phyloP scores from a whole-genome alignment of 2,888 invertebrate species.

The Daptonema setosum region DNA sequence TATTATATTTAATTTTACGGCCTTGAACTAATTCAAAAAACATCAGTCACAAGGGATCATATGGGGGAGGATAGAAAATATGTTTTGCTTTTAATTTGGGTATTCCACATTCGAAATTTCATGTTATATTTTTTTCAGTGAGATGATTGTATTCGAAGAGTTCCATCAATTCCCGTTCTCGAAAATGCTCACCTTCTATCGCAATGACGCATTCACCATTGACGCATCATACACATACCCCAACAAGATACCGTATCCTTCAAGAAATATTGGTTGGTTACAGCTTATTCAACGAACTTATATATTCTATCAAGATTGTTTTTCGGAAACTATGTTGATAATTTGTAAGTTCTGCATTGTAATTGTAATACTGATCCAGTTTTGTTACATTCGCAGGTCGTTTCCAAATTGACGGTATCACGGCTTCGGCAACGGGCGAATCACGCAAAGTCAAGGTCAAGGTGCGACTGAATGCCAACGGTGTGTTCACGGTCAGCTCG shows the following conservation, averaged over 20 bases:
- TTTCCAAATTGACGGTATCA: conserved; percentile 37
- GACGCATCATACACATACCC: conserved; percentile 55
- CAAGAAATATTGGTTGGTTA: conserved; percentile 29
- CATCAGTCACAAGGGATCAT: too few species aligned
- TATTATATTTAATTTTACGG: too few species aligned
- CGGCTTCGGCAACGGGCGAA: conserved; percentile 64
- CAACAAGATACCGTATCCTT: conserved; percentile 45
- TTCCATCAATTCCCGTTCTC: conserved; percentile 75
- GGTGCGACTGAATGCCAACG: conserved; percentile 75
- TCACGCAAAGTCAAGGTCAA: conserved; percentile 86
- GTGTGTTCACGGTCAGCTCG: conserved; percentile 63
- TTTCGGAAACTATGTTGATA: too few species aligned
- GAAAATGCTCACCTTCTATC: conserved; percentile 74
- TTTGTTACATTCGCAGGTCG: too few species aligned
- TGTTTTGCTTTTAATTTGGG: too few species aligned
- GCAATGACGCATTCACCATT: conserved; percentile 64
- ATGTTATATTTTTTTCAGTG: conserved; percentile 38
- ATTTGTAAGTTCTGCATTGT: too few species aligned
- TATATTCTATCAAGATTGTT: too few species aligned
- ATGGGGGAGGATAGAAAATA: too few species aligned
- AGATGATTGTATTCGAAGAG: conserved; percentile 70
- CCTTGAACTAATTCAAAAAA: too few species aligned
- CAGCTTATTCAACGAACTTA: too few species aligned
- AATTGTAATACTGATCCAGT: too few species aligned
- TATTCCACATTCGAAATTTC: too few species aligned